These are phyloP conservation scores for Lutjanus argentimaculatus DNA, from an alignment of 2,797 vertebrate genomes.

Conservation along the genomic window DNA sequence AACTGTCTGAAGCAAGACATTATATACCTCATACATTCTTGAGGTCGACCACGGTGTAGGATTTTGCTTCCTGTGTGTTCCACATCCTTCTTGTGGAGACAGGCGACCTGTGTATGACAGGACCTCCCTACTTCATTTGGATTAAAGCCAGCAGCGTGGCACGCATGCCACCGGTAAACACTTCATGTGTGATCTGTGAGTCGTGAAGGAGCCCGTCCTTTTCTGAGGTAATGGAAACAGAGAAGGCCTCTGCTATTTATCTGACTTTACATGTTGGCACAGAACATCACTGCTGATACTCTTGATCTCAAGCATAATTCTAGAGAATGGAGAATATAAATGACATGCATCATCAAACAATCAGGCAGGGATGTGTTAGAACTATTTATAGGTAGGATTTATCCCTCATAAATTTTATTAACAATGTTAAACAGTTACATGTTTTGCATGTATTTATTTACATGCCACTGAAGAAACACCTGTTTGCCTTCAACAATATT, in stretches of 20 bases:
- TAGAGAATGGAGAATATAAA: slow-evolving; percentile 34
- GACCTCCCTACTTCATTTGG: slow-evolving; percentile 65
- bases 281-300: slow-evolving; percentile 20
- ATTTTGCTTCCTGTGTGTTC: slow-evolving; percentile 71
- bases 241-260: slow-evolving; percentile 30
- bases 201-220: slow-evolving; percentile 57
- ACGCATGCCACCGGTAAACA: slow-evolving; percentile 67
- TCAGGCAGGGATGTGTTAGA: slow-evolving; percentile 15
- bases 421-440: slow-evolving; percentile 27
- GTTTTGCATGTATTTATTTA: slow-evolving; percentile 43
- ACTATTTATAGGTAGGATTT: slow-evolving; percentile 40
- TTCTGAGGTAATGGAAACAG: slow-evolving; percentile 59
- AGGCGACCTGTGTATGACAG: slow-evolving; percentile 67
- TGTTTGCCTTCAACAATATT: slow-evolving; percentile 38
- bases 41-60: slow-evolving; percentile 59
- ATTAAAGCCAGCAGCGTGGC: slow-evolving; percentile 65
- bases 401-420: slow-evolving; percentile 29
- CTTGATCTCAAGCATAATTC: slow-evolving; percentile 32
- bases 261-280: slow-evolving; percentile 20
- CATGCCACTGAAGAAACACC: slow-evolving; percentile 39
- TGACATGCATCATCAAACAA: slow-evolving; percentile 33
- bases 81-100: slow-evolving; percentile 74
- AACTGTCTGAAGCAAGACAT: slow-evolving; percentile 15
- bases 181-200: slow-evolving; percentile 77
- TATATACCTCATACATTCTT: slow-evolving; percentile 45